Evolutionary conservation across 2,888 invertebrate genomes (phyloP), one percentile per base, ranked within the genome.

Genomic region (Dugesia japonica): DNA sequence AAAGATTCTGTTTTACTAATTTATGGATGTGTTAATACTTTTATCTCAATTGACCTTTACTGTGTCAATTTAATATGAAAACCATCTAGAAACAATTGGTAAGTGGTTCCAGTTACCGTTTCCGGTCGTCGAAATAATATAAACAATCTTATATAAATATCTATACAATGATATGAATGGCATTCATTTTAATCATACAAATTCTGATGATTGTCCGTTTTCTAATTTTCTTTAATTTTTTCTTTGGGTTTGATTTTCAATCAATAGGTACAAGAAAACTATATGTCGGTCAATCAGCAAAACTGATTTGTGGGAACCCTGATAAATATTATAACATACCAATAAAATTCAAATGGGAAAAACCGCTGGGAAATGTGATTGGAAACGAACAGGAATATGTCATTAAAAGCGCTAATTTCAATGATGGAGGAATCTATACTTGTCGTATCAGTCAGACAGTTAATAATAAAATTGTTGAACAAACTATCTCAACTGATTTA

Each of bases 71-170:
- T 31, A 31, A 4, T 31, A 31, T 31, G 13, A 31, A 31, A 31
- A 31, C 31, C 13, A 4, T 31, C 13, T 31, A 31, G 4, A 31
- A 31, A 31, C 4, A 4, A 7, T 31, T 7, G 13, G 13, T 4
- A 31, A 7, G 13, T 31, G 13, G 13, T 13, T 13, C 13, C 31
- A 31, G 13, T 13, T 56, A 56, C 56, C 7, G 56, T 23, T 20
- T 56, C 56, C 56, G n/a, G 56, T 56, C 56, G 4, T 56, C 56
- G 56, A 56, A n/a, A 23, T 56, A n/a, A n/a, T n/a, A n/a, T n/a
- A 56, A 56, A 56, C 56, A 56, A 56, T 23, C 23, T n/a, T n/a
- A 56, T 56, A 56, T 56, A 56, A 56, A 56, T 56, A 56, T 56
- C n/a, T 9, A n/a, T n/a, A n/a, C 4, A 13, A 20, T 20, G 4